Percentiles rank a stretch among this genome's conserved stretches.
Evolutionary conservation across 2,888 invertebrate genomes (phyloP).

Genomic region (Synergus japonicus): DNA sequence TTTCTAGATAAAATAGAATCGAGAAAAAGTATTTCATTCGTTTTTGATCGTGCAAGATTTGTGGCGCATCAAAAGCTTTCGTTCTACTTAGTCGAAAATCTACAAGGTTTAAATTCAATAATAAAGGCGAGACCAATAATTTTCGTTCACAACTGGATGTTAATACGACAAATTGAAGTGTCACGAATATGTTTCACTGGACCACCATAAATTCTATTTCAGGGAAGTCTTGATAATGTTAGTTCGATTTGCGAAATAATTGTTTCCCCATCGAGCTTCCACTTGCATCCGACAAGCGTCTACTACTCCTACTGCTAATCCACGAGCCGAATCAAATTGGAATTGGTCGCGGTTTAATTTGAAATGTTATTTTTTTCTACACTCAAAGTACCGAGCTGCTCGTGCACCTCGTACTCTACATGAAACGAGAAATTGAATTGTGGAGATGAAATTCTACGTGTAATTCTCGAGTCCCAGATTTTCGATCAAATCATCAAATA

Average conservation of each 20-base stretch:
- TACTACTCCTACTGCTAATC: constrained; percentile 53
- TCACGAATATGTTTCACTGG: constrained; percentile 50
- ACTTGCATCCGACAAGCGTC: constrained; percentile 53
- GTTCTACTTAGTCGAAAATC: too few species aligned
- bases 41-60: too few species aligned
- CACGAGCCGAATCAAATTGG: constrained; percentile 60
- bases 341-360: constrained; percentile 65
- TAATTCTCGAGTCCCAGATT: neutral
- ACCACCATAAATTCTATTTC: constrained; percentile 56
- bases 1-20: too few species aligned
- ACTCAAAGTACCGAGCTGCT: constrained; percentile 1
- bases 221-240: constrained; percentile 53
- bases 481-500: constrained; percentile 10
- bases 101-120: too few species aligned
- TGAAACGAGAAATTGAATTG: constrained; percentile 61
- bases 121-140: constrained; percentile 11
- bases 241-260: constrained; percentile 56
- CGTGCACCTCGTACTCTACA: constrained; percentile 6
- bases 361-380: constrained; percentile 56
- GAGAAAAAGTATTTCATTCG: too few species aligned
- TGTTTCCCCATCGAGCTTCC: constrained; percentile 45
- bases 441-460: constrained; percentile 58
- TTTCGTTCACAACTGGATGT: constrained; percentile 9
- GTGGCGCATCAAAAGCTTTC: too few species aligned
- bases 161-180: constrained; percentile 49